Evolutionary conservation across 1,140 invertebrate genomes (phyloP).

Genomic region (Trachelipus rathkii): DNA sequence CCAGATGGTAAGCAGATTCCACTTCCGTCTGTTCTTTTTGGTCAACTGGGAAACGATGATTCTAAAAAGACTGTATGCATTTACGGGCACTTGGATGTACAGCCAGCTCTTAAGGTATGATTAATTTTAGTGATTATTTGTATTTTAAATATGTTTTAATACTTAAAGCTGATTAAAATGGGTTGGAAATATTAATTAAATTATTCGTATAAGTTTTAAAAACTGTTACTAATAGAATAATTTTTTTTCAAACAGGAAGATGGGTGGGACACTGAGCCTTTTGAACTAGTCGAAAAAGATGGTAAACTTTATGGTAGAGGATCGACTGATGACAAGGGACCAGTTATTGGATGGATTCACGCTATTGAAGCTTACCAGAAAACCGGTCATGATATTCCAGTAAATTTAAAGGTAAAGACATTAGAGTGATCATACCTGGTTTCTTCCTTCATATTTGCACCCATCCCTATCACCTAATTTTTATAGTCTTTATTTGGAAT

Average conservation of each 20-base stretch:
- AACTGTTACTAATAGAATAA: too few species aligned
- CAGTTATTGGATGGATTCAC: constrained; percentile 89
- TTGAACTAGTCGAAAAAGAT: constrained; percentile 79
- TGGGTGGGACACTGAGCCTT: constrained; percentile 95
- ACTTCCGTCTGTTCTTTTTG: constrained; percentile 85
- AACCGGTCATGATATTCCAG: constrained; percentile 66
- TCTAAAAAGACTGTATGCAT: constrained; percentile 83
- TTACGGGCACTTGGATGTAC: constrained; percentile 97
- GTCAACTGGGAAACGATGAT: constrained; percentile 72
- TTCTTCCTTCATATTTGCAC: too few species aligned
- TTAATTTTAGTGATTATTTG: neutral
- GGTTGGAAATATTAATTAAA: too few species aligned
- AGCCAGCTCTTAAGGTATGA: constrained; percentile 66
- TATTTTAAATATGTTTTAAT: neutral
- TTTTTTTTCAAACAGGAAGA: constrained; percentile 60
- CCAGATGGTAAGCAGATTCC: constrained; percentile 67
- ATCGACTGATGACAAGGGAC: constrained; percentile 90
- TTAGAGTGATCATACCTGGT: too few species aligned
- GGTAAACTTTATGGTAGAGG: constrained; percentile 90
- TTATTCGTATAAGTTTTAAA: too few species aligned
- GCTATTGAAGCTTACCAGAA: constrained; percentile 83
- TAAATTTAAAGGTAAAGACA: constrained; percentile 76
- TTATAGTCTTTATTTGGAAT: too few species aligned
- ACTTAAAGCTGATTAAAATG: neutral
- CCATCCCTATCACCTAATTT: too few species aligned